phyloP scores from a whole-genome alignment of 2,797 vertebrate species.

The Ceyx erithaca region DNA sequence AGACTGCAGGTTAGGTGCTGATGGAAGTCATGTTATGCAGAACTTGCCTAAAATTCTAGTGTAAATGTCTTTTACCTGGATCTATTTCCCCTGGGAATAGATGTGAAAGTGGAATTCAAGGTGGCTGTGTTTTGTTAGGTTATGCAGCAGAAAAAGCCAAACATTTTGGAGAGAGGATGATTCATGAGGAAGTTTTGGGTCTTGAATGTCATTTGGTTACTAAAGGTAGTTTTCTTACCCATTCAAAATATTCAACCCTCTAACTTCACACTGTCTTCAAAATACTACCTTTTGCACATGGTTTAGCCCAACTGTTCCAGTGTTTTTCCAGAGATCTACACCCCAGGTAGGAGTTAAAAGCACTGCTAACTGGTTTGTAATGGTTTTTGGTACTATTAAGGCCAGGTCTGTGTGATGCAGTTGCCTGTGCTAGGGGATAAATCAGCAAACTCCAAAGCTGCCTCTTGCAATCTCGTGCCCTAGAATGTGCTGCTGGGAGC shows the following conservation, averaged over 20 bases:
- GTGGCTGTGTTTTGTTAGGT: neutral
- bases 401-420: neutral
- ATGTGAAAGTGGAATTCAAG: neutral
- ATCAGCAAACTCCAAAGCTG: neutral
- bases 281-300: neutral
- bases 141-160: neutral
- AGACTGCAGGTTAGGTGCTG: neutral
- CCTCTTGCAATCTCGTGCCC: neutral
- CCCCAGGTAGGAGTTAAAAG: neutral
- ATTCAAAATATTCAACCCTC: neutral
- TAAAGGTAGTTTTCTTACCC: neutral
- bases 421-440: neutral
- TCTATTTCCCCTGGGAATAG: neutral
- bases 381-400: neutral
- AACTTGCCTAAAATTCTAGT: neutral
- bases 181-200: neutral
- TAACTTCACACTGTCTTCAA: neutral
- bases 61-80: neutral
- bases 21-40: neutral
- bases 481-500: neutral
- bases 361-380: neutral
- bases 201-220: neutral
- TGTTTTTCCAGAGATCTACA: neutral
- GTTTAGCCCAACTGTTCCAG: neutral
- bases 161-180: neutral